Evolutionary conservation across 1,140 invertebrate genomes (phyloP).

Genomic region (Drosophila tsacasi): DNA sequence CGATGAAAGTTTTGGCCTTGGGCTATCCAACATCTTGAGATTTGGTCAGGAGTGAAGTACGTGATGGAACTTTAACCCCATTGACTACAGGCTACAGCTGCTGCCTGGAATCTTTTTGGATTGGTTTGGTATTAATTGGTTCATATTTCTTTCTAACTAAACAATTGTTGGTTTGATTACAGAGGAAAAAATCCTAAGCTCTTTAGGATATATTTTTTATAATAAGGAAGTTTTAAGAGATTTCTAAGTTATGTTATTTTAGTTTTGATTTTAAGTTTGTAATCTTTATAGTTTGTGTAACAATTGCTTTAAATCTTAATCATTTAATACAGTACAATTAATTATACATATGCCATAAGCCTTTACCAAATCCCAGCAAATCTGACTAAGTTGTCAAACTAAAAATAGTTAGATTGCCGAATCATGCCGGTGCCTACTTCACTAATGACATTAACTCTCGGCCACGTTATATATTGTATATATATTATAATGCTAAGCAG

Average conservation of each 20-base stretch:
- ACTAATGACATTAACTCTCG: constrained; percentile 7
- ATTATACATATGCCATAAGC: background rate
- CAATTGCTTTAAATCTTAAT: background rate
- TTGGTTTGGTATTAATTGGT: constrained; percentile 27
- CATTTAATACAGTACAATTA: background rate
- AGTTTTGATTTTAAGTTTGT: background rate
- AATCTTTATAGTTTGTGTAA: background rate
- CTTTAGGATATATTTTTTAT: no score
- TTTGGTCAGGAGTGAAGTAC: constrained; percentile 37
- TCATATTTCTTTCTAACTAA: background rate
- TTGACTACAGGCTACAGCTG: constrained; percentile 57
- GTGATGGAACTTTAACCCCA: constrained; percentile 69
- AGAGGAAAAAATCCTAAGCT: no score
- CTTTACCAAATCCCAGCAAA: no score
- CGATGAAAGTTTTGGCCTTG: constrained; percentile 66
- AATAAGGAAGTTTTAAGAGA: no score
- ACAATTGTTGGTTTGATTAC: background rate
- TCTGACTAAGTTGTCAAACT: background rate
- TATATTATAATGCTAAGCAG: constrained; percentile 12
- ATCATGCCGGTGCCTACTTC: background rate
- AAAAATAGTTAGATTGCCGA: background rate
- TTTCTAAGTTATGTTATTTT: no score
- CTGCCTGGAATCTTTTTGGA: background rate
- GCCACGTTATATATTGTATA: background rate
- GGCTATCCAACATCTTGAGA: constrained; percentile 13